These are phyloP conservation scores for Tupaia chinensis DNA, from an alignment of 2,113 vertebrate species.

Conservation along the genomic window DNA sequence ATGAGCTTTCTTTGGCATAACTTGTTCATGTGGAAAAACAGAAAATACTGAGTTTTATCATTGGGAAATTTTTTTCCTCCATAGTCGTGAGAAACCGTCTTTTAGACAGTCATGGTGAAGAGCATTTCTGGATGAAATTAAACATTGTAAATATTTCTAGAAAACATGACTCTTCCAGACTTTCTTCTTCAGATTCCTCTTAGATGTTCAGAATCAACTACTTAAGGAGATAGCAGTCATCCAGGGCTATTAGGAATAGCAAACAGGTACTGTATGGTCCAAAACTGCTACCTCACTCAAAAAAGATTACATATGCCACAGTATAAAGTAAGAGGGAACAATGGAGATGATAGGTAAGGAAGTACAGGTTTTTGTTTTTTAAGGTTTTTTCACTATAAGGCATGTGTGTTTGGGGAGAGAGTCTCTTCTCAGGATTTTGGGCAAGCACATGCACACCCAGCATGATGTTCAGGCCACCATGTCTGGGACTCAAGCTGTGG, in stretches of 20 bases:
- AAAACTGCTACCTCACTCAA: not conserved
- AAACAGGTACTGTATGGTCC: not conserved
- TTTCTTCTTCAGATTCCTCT: not conserved
- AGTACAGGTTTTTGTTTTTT: not conserved
- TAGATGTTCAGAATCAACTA: not conserved
- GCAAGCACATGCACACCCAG: too few relatives aligned
- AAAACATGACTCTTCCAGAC: not conserved
- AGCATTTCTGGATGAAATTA: constrained; percentile 26
- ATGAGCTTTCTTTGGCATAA: not conserved
- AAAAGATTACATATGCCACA: not conserved
- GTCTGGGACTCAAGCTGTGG: too few relatives aligned
- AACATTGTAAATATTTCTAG: constrained; percentile 16
- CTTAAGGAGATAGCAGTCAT: not conserved
- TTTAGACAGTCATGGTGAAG: not conserved
- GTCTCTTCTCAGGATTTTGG: too few relatives aligned
- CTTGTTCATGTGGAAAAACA: not conserved
- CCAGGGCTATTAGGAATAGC: not conserved
- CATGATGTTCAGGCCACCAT: too few relatives aligned
- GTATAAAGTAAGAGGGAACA: not conserved
- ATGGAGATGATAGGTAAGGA: not conserved
- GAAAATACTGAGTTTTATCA: not conserved
- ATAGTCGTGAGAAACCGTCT: not conserved
- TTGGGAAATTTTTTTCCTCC: not conserved
- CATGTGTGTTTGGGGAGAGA: too few relatives aligned
- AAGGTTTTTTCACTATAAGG: too few relatives aligned